phyloP scores from a whole-genome alignment of 2,113 vertebrate genomes.

The Cyanoramphus novaezelandiae region DNA sequence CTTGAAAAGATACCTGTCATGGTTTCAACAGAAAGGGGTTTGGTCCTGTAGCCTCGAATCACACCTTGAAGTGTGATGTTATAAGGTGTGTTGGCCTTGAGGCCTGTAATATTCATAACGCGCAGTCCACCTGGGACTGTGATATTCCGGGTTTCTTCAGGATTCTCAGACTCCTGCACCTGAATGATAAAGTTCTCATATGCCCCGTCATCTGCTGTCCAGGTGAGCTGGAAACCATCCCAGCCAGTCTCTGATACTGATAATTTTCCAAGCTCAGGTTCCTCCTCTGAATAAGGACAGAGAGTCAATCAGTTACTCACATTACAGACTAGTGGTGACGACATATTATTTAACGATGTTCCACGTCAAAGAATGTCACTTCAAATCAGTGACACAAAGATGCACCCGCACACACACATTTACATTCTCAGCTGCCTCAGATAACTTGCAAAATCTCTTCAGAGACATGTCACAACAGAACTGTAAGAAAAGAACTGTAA shows the following conservation, averaged over 20 bases:
- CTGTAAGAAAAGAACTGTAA: neutral
- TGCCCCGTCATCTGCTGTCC: constrained; percentile 80
- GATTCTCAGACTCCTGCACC: constrained; percentile 79
- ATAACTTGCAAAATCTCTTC: neutral
- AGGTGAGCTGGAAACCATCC: constrained; percentile 90
- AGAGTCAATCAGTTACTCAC: constrained; percentile 58
- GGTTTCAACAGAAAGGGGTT: constrained; percentile 58
- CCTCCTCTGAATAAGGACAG: constrained; percentile 85
- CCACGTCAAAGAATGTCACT: neutral
- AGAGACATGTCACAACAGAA: neutral
- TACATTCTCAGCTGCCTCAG: neutral
- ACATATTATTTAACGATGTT: neutral
- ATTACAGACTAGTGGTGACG: neutral
- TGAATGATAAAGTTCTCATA: constrained; percentile 88
- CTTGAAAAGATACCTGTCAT: constrained; percentile 65
- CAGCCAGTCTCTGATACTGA: constrained; percentile 82
- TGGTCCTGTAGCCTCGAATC: constrained; percentile 75
- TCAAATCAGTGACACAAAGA: neutral
- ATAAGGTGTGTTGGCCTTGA: constrained; percentile 84
- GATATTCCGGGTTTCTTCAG: constrained; percentile 72
- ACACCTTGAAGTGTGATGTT: constrained; percentile 80
- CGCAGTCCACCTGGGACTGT: constrained; percentile 76
- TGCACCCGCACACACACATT: no score
- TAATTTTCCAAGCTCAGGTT: constrained; percentile 82
- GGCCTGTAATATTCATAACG: constrained; percentile 76